Conservation (phyloP, 1,140 invertebrate species). For the Lordiphosa collinella region DNA sequence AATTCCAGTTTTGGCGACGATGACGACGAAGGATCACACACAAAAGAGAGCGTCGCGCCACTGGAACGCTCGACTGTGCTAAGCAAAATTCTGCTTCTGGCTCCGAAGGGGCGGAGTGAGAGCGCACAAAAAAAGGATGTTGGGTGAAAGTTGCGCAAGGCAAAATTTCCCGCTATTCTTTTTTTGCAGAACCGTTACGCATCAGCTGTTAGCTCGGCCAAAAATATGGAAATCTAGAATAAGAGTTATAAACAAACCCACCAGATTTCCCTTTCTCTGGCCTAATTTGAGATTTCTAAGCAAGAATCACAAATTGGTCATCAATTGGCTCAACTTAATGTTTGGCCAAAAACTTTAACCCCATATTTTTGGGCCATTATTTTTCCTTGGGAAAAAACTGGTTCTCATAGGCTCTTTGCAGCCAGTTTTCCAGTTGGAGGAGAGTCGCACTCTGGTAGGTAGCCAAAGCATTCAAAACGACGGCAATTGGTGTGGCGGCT, state of each 20-base stretch:
- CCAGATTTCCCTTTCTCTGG: no score
- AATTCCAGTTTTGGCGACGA: no score
- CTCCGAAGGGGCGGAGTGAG: conserved; percentile 7
- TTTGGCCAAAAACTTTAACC: conserved; percentile 10
- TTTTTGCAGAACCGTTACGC: conserved; percentile 28
- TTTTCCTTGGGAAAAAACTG: conserved; percentile 12
- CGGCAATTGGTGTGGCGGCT: conserved; percentile 34
- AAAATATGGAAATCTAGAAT: neutral
- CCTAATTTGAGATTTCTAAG: no score
- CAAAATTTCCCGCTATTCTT: conserved; percentile 37
- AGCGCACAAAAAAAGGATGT: neutral
- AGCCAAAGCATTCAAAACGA: conserved; percentile 30
- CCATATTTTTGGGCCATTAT: conserved; percentile 23
- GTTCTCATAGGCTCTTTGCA: conserved; percentile 14
- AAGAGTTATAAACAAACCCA: no score
- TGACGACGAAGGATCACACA: no score
- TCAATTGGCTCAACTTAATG: neutral
- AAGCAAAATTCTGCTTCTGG: no score
- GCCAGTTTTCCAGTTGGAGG: conserved; percentile 24
- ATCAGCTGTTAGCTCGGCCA: conserved; percentile 31
- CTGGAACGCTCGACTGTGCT: conserved; percentile 2
- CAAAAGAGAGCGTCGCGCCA: conserved; percentile 2
- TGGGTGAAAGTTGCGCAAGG: conserved; percentile 38
- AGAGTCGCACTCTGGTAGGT: conserved; percentile 33
- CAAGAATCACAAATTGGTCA: neutral